Evolutionary conservation across 1,140 invertebrate species (phyloP).

Genomic region (Sipha flava): DNA sequence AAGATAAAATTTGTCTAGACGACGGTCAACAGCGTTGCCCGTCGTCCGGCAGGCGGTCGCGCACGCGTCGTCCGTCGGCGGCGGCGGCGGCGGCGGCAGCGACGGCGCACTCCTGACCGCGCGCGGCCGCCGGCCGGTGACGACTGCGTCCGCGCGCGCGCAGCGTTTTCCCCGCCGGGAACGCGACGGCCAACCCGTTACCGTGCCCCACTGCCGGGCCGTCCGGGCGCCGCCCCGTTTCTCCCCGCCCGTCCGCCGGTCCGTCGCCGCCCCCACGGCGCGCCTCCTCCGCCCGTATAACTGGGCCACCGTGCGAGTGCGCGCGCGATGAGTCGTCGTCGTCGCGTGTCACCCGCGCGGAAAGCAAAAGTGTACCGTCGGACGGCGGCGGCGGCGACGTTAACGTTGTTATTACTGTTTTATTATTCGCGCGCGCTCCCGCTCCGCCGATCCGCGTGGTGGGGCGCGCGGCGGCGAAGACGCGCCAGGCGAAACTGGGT

Average conservation of each 20-base stretch:
- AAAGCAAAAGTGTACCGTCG: constrained; percentile 16
- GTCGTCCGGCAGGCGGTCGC: background rate
- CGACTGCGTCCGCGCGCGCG: background rate
- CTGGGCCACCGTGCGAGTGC: background rate
- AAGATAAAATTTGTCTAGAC: too few relatives aligned
- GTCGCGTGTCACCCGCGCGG: constrained; percentile 21
- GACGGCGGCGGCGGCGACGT: background rate
- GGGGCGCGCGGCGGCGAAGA: background rate
- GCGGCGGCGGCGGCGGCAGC: background rate
- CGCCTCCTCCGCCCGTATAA: background rate
- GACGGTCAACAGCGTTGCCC: too few relatives aligned
- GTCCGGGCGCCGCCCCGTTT: constrained; percentile 19
- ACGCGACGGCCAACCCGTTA: constrained; percentile 15
- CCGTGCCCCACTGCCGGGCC: background rate
- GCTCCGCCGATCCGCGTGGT: background rate
- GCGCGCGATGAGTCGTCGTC: background rate
- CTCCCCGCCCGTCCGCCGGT: background rate
- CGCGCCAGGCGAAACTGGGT: constrained; percentile 23
- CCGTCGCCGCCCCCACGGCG: background rate
- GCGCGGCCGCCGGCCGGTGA: background rate
- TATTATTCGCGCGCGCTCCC: background rate
- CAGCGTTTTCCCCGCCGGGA: background rate
- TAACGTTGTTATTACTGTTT: background rate
- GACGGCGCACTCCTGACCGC: background rate
- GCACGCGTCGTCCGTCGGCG: background rate